Base-by-base conservation (phyloP, 2,113 vertebrate genomes). In the Theristicus caerulescens region DNA sequence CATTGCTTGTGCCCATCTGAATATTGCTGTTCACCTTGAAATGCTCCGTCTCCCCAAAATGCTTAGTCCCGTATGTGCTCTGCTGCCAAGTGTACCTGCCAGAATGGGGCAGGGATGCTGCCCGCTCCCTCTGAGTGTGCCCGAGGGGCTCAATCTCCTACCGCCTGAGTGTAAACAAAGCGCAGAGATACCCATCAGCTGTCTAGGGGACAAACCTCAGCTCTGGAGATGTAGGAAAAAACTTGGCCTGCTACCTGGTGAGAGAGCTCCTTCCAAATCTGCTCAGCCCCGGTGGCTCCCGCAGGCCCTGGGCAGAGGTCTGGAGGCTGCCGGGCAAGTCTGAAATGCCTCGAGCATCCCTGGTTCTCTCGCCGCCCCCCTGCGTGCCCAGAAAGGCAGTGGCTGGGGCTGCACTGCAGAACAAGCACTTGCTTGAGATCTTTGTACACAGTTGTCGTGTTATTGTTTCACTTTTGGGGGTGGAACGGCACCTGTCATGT, bases 281-380 rank as follows among this genome's bases (percentile, higher is more conserved):
- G 3, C 32, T 46, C 31, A 25, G 40, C 31, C 5, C 26, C 1
- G 1, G 47, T 1, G 1, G n/a, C 18, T 82, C 78, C 57, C 1
- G 0, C 61, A n/a, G 82, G 14, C 16, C 29, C 34, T 73, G 1
- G 1, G 59, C 8, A 52, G 31, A 81, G 20, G 12, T 42, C 62
- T 0, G 0, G 57, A 76, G 77, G 38, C 59, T 62, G 32, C 61
- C 55, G 57, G n/a, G n/a, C 32, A 44, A 44, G 47, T 38, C 49
- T 82, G 32, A 44, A 70, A 65, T 34, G 36, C 38, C 57, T 52
- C 1, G 3, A 15, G 26, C 36, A 64, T 51, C 20, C n/a, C 31
- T 42, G 27, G 22, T 54, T 32, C 47, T 80, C 52, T 55, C 4
- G 5, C 21, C 1, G 0, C 21, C 7, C 19, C 26, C 26, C 55